Conservation (phyloP, 2,113 vertebrate genomes). For the Embiotoca jacksoni region DNA sequence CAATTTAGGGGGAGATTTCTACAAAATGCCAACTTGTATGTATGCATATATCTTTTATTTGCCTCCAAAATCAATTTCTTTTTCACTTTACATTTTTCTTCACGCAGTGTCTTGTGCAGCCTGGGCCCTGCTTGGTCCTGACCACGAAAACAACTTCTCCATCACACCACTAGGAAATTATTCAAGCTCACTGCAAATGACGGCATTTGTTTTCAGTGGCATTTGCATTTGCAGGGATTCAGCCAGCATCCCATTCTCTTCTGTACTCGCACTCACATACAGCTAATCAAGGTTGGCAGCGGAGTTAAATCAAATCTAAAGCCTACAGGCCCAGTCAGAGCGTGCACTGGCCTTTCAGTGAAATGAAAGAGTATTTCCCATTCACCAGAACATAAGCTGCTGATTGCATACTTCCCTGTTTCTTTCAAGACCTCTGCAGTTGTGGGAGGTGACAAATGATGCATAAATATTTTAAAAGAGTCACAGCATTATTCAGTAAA, state of each 20-base stretch:
- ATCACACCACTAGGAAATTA: not conserved
- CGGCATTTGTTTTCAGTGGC: slow-evolving; percentile 17
- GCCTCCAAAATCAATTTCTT: slow-evolving; percentile 1
- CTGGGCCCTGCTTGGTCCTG: not conserved
- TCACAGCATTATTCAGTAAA: not conserved
- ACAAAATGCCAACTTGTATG: slow-evolving; percentile 32
- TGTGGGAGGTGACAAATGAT: slow-evolving; percentile 36
- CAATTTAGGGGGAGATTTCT: slow-evolving; percentile 32
- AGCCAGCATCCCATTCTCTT: slow-evolving; percentile 20
- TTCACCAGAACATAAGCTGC: slow-evolving; percentile 36
- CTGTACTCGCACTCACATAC: slow-evolving; percentile 22
- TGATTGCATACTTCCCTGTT: slow-evolving; percentile 42
- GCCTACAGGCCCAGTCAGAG: slow-evolving; percentile 21
- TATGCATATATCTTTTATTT: slow-evolving; percentile 1
- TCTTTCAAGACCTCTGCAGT: slow-evolving; percentile 13
- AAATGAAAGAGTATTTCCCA: slow-evolving; percentile 45
- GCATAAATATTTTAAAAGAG: slow-evolving; percentile 14
- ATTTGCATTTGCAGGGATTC: slow-evolving; percentile 35
- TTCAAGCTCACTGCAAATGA: slow-evolving; percentile 10
- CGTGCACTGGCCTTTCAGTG: slow-evolving; percentile 6
- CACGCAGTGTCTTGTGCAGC: not conserved
- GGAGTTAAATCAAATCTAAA: slow-evolving; percentile 52
- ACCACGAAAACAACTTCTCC: not conserved
- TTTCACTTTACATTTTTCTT: not conserved
- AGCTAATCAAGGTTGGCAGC: slow-evolving; percentile 40